These are phyloP conservation scores for Cheiracanthium punctorium DNA, from an alignment of 2,888 invertebrate genomes.

Conservation along the genomic window DNA sequence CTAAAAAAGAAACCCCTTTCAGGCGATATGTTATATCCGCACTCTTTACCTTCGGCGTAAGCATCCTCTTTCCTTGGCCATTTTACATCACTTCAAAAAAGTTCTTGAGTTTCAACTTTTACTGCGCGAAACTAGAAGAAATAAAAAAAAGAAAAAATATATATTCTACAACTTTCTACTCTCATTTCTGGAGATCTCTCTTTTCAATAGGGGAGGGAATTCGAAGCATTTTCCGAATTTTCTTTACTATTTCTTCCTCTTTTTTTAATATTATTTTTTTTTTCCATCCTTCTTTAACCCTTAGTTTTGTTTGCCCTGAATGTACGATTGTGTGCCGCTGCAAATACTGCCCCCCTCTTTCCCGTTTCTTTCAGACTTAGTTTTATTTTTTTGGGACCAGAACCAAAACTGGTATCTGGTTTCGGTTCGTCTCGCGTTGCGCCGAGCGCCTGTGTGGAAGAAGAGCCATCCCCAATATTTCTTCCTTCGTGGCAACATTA, in stretches of 20 bases:
- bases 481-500: conserved; percentile 61
- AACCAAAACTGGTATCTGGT: conserved; percentile 60
- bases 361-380: neutral
- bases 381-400: conserved; percentile 36
- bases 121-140: conserved; percentile 24
- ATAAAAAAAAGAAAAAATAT: conserved; percentile 26
- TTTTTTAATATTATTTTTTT: conserved; percentile 28
- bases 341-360: conserved; percentile 13
- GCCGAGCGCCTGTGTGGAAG: conserved; percentile 39
- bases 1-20: conserved; percentile 48
- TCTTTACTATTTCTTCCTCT: conserved; percentile 28
- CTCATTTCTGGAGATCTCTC: conserved; percentile 31
- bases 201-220: conserved; percentile 18
- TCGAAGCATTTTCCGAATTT: conserved; percentile 60
- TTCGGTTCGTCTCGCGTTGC: conserved; percentile 66
- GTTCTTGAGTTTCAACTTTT: conserved; percentile 65
- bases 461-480: conserved; percentile 56
- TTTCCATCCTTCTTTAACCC: conserved; percentile 53
- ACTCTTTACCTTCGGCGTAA: conserved; percentile 43
- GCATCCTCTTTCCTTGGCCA: conserved; percentile 41
- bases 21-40: conserved; percentile 52
- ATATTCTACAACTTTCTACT: conserved; percentile 15
- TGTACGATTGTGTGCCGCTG: conserved; percentile 63
- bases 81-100: conserved; percentile 68
- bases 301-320: conserved; percentile 69